These are phyloP conservation scores for Temnothorax longispinosus DNA, from an alignment of 1,140 invertebrate genomes.

Conservation along the genomic window DNA sequence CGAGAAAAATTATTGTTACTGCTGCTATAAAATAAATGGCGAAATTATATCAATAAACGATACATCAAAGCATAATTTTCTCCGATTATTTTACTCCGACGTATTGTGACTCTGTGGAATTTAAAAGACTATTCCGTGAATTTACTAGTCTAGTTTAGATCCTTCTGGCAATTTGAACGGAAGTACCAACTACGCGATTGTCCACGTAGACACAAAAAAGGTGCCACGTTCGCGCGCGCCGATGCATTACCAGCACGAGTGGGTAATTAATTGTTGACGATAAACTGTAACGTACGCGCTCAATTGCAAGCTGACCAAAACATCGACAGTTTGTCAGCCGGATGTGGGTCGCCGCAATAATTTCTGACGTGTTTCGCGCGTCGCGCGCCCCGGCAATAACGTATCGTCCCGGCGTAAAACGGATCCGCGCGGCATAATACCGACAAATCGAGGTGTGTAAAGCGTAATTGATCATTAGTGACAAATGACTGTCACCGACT, in stretches of 20 bases:
- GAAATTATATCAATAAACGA: background rate
- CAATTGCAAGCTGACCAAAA: slow-evolving; percentile 65
- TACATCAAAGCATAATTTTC: background rate
- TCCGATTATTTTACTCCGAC: background rate
- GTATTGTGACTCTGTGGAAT: background rate
- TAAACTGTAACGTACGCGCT: slow-evolving; percentile 54
- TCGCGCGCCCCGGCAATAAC: slow-evolving; percentile 57
- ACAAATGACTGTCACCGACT: slow-evolving; percentile 68
- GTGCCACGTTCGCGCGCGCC: background rate
- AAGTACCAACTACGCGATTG: background rate
- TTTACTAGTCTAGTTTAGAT: background rate
- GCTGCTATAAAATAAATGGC: background rate
- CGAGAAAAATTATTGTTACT: background rate
- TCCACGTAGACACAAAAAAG: background rate
- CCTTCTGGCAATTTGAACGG: background rate
- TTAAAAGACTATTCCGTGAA: background rate
- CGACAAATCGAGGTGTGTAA: slow-evolving; percentile 67
- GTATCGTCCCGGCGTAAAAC: slow-evolving; percentile 66
- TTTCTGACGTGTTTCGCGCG: slow-evolving; percentile 73
- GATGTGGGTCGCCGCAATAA: slow-evolving; percentile 68
- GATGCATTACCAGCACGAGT: slow-evolving; percentile 15
- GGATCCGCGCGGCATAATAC: slow-evolving; percentile 61
- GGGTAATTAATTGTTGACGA: slow-evolving; percentile 59
- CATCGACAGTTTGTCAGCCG: slow-evolving; percentile 65
- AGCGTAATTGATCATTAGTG: slow-evolving; percentile 71